phyloP scores from a whole-genome alignment of 2,113 vertebrate species.

The Coracopsis vasa region DNA sequence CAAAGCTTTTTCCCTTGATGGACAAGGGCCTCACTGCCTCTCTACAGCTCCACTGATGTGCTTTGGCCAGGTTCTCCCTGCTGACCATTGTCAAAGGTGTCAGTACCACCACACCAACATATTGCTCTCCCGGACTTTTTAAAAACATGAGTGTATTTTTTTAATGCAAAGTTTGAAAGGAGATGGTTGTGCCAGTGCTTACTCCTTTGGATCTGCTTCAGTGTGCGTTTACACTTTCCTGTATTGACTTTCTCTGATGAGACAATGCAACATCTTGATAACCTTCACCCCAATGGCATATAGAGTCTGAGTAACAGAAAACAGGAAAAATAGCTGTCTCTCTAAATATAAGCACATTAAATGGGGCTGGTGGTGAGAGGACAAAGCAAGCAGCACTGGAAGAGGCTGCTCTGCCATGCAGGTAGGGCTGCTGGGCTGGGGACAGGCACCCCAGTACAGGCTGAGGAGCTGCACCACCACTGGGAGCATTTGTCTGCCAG shows the following conservation, averaged over 20 bases:
- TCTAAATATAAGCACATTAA: fast-evolving
- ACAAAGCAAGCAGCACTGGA: not conserved
- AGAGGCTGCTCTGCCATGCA: not conserved
- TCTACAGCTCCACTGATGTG: not conserved
- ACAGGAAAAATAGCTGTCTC: not conserved
- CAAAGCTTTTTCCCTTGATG: fast-evolving
- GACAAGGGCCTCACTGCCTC: not conserved
- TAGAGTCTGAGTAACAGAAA: not conserved
- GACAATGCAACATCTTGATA: not conserved
- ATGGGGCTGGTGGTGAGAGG: not conserved
- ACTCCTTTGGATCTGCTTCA: not conserved
- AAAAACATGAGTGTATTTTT: not conserved
- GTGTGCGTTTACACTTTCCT: not conserved
- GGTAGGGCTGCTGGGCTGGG: not conserved
- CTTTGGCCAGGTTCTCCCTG: not conserved
- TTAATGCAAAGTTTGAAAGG: not conserved
- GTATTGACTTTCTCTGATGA: not conserved
- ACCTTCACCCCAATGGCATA: not conserved
- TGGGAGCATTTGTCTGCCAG: fast-evolving
- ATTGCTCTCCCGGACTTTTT: not conserved
- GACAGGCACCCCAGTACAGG: not conserved
- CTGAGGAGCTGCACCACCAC: not conserved
- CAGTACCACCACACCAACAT: fast-evolving
- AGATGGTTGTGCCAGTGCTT: not conserved
- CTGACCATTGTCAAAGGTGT: not conserved